phyloP scores from a whole-genome alignment of 1,140 invertebrate species.

The Tigriopus japonicus region DNA sequence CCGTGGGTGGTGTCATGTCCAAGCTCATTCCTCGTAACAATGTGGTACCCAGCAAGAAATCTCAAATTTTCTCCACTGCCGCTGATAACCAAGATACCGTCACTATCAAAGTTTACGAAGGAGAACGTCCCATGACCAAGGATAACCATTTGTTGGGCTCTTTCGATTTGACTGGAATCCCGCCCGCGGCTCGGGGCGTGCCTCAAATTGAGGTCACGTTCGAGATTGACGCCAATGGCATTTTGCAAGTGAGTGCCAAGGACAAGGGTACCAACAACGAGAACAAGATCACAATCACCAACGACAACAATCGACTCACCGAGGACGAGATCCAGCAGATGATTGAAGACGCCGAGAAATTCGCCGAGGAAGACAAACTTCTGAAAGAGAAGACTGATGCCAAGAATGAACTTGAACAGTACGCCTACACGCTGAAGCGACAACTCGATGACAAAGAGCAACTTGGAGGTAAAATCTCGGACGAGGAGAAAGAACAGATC shows the following conservation, averaged over 20 bases:
- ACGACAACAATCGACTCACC: constrained; percentile 88
- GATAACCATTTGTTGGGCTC: constrained; percentile 94
- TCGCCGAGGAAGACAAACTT: constrained; percentile 25
- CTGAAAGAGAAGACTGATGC: not conserved
- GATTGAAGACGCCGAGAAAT: constrained; percentile 67
- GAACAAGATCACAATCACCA: constrained; percentile 96
- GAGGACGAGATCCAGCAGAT: constrained; percentile 96
- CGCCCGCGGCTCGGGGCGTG: constrained; percentile 88
- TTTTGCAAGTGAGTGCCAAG: constrained; percentile 85
- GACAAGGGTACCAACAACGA: constrained; percentile 96
- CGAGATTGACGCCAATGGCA: constrained; percentile 97
- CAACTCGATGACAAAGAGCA: constrained; percentile 95
- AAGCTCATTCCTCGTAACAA: constrained; percentile 41
- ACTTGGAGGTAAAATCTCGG: constrained; percentile 70
- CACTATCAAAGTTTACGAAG: constrained; percentile 92
- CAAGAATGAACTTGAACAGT: constrained; percentile 76
- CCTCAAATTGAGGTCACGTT: constrained; percentile 99
- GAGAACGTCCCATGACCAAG: constrained; percentile 97
- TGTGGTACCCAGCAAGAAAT: constrained; percentile 96
- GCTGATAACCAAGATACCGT: constrained; percentile 98
- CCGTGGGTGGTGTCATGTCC: constrained; percentile 44
- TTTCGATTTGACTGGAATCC: constrained; percentile 95
- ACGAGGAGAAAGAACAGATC: constrained; percentile 85
- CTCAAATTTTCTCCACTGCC: constrained; percentile 96
- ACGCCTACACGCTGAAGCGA: constrained; percentile 94